Evolutionary conservation across 1,140 invertebrate genomes (phyloP).

Genomic region (Megalopta genalis): DNA sequence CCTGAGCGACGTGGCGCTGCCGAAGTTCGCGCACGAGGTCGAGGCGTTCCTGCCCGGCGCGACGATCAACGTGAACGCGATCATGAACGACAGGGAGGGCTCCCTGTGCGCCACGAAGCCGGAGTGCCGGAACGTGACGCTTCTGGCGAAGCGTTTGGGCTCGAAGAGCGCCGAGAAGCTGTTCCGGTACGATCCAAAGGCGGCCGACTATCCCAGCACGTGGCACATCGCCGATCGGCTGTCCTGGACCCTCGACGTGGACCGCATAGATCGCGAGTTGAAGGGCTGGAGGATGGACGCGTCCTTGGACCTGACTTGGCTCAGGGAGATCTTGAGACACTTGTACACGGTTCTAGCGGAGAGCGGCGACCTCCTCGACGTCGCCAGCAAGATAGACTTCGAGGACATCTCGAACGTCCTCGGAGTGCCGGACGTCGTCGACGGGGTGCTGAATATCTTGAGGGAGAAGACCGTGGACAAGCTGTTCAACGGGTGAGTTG

Average conservation of each 20-base stretch:
- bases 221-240: slow-evolving; percentile 67
- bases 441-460: slow-evolving; percentile 71
- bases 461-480: slow-evolving; percentile 78
- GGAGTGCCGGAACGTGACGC: slow-evolving; percentile 52
- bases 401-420: slow-evolving; percentile 69
- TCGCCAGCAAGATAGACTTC: slow-evolving; percentile 76
- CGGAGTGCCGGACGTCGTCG: slow-evolving; percentile 69
- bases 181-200: slow-evolving; percentile 68
- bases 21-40: slow-evolving; percentile 50
- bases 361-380: slow-evolving; percentile 70
- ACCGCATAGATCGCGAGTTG: slow-evolving; percentile 64
- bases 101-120: slow-evolving; percentile 52
- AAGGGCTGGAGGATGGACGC: slow-evolving; percentile 63
- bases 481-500: slow-evolving; percentile 77
- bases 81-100: slow-evolving; percentile 51
- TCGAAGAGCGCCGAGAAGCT: slow-evolving; percentile 67
- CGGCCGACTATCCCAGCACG: slow-evolving; percentile 63
- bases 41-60: slow-evolving; percentile 66
- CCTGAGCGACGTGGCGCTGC: slow-evolving; percentile 62
- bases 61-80: slow-evolving; percentile 71
- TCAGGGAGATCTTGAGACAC: slow-evolving; percentile 70
- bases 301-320: slow-evolving; percentile 69
- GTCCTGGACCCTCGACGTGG: slow-evolving; percentile 65
- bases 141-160: slow-evolving; percentile 65
- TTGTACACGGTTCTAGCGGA: slow-evolving; percentile 67